Evolutionary conservation across 2,888 invertebrate genomes (phyloP).

Genomic region (Crocallis elinguaria): DNA sequence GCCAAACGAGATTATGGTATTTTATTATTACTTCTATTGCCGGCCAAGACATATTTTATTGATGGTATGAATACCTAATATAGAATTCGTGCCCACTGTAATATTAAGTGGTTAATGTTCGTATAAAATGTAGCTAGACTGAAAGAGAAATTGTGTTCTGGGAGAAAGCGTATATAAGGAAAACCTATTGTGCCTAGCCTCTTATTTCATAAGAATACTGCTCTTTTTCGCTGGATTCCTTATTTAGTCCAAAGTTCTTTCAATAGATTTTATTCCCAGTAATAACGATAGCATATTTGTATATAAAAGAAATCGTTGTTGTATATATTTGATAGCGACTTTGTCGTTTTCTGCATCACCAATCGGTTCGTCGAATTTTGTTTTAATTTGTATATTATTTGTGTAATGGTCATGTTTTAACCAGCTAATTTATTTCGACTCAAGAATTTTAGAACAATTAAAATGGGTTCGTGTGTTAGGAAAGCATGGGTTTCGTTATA

Average conservation of each 20-base stretch:
- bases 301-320: conserved; percentile 39
- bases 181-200: background rate
- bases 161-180: background rate
- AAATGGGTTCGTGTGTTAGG: too few species aligned
- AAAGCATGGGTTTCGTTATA: too few species aligned
- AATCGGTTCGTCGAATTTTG: conserved; percentile 52
- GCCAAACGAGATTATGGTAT: conserved; percentile 16
- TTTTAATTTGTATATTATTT: conserved; percentile 1
- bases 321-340: conserved; percentile 38
- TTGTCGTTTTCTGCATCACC: conserved; percentile 26
- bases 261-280: conserved; percentile 9
- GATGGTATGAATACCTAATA: conserved; percentile 18
- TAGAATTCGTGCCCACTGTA: conserved; percentile 8
- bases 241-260: too few species aligned
- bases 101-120: conserved; percentile 5
- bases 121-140: conserved; percentile 8
- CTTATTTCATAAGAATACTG: too few species aligned
- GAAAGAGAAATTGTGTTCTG: background rate
- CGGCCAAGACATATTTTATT: conserved; percentile 15
- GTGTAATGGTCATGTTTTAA: background rate
- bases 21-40: conserved; percentile 25
- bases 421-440: too few species aligned
- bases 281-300: background rate
- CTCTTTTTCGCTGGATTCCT: too few species aligned
- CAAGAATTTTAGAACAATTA: too few species aligned